phyloP scores from a whole-genome alignment of 2,888 invertebrate genomes.

The Bombylius discolor region DNA sequence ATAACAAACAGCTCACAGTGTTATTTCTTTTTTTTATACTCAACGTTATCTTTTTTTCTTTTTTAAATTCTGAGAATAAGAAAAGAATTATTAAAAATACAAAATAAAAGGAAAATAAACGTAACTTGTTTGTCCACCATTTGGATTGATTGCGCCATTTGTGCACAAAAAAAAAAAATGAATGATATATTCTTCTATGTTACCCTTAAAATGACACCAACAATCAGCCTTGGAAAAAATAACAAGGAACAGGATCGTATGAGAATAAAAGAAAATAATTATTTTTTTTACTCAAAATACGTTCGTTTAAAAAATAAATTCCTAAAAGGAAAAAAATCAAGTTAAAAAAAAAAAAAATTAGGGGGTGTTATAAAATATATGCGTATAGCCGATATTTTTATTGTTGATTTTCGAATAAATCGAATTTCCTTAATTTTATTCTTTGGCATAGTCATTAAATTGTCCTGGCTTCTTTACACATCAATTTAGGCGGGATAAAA shows the following conservation, averaged over 20 bases:
- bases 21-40: too few species aligned
- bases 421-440: conserved; percentile 16
- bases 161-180: background rate
- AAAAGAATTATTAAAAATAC: background rate
- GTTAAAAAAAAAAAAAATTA: background rate
- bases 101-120: conserved; percentile 6
- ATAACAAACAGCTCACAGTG: too few species aligned
- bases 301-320: background rate
- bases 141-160: conserved; percentile 16
- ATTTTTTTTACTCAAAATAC: too few species aligned
- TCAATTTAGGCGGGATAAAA: background rate
- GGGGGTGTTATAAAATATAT: background rate
- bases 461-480: too few species aligned
- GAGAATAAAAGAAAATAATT: too few species aligned
- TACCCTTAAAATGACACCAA: conserved; percentile 3
- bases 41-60: too few species aligned
- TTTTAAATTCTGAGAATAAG: background rate
- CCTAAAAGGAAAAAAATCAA: background rate
- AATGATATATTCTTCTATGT: background rate
- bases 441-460: conserved; percentile 8
- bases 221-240: background rate
- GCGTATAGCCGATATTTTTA: background rate
- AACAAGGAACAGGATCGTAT: too few species aligned
- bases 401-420: conserved; percentile 15
- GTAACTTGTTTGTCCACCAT: conserved; percentile 13